A percentile compares a stretch with the other conserved stretches of the same genome.
These are phyloP conservation scores for Thripadectes ignobilis DNA, from an alignment of 2,797 vertebrate genomes.

Conservation along the genomic window DNA sequence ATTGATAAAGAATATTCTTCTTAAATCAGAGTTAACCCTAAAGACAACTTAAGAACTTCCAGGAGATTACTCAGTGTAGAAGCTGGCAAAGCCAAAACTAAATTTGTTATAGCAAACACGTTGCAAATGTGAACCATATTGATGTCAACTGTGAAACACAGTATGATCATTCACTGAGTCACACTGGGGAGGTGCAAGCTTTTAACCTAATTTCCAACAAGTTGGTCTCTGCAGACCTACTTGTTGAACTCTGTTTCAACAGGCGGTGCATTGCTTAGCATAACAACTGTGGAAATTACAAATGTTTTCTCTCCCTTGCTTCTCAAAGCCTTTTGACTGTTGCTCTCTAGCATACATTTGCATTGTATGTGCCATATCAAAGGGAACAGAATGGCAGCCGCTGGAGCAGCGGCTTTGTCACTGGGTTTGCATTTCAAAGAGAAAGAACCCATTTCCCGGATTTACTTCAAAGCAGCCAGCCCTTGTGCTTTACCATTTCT, in stretches of 20 bases:
- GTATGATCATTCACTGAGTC: background rate
- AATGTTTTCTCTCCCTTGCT: background rate
- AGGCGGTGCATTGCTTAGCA: background rate
- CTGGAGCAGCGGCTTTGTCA: background rate
- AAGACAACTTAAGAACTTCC: background rate
- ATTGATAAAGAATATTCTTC: background rate
- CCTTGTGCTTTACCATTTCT: background rate
- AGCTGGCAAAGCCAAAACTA: background rate
- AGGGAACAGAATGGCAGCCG: background rate
- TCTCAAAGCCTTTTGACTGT: background rate
- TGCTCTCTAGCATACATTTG: background rate
- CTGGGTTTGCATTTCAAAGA: slow-evolving; percentile 19
- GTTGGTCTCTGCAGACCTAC: background rate
- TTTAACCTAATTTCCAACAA: background rate
- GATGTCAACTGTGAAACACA: background rate
- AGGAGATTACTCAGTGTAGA: background rate
- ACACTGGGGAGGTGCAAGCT: background rate
- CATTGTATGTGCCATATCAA: background rate
- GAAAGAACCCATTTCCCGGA: background rate
- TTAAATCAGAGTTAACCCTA: background rate
- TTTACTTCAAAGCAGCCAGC: background rate
- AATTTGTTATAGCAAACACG: background rate
- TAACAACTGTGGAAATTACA: background rate
- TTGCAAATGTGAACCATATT: background rate
- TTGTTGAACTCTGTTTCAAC: background rate